These are phyloP conservation scores for Lerema accius DNA, from an alignment of 1,140 invertebrate species.

Conservation along the genomic window DNA sequence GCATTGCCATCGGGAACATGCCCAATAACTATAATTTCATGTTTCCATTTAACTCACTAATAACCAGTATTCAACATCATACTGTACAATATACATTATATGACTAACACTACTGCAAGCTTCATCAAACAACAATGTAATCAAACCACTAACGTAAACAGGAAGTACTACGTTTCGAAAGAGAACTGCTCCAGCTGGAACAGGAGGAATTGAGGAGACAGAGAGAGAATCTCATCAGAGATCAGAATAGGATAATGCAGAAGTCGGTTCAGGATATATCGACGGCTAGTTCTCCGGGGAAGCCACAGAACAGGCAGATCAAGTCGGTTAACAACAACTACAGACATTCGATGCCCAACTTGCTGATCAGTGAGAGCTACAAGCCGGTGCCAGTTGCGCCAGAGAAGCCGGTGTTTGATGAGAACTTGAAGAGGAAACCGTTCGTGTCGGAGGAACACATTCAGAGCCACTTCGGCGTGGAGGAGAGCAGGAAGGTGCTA, in stretches of 20 bases:
- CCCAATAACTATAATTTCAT: constrained; percentile 3
- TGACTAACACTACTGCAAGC: constrained; percentile 34
- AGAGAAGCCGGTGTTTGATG: constrained; percentile 52
- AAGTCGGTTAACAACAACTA: constrained; percentile 77
- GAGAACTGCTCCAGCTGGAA: constrained; percentile 89
- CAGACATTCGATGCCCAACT: constrained; percentile 88
- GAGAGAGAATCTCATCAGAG: constrained; percentile 86
- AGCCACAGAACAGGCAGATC: constrained; percentile 48
- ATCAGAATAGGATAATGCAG: constrained; percentile 84
- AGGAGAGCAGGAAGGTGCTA: constrained; percentile 71
- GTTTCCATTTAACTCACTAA: constrained; percentile 27
- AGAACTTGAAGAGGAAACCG: constrained; percentile 67
- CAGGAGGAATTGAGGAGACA: constrained; percentile 90
- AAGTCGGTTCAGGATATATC: constrained; percentile 86
- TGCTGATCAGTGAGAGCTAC: constrained; percentile 80
- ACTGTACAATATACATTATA: constrained; percentile 20
- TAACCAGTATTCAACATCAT: constrained; percentile 10
- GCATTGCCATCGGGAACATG: not conserved
- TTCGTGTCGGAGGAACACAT: constrained; percentile 77
- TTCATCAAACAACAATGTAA: constrained; percentile 27
- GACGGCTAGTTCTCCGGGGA: constrained; percentile 56
- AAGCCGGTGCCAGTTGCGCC: constrained; percentile 50
- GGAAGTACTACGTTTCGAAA: constrained; percentile 90
- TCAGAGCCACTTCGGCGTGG: constrained; percentile 73
- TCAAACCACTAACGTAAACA: constrained; percentile 53